Evolutionary conservation across 2,797 vertebrate genomes (phyloP).

Genomic region (Molothrus aeneus): DNA sequence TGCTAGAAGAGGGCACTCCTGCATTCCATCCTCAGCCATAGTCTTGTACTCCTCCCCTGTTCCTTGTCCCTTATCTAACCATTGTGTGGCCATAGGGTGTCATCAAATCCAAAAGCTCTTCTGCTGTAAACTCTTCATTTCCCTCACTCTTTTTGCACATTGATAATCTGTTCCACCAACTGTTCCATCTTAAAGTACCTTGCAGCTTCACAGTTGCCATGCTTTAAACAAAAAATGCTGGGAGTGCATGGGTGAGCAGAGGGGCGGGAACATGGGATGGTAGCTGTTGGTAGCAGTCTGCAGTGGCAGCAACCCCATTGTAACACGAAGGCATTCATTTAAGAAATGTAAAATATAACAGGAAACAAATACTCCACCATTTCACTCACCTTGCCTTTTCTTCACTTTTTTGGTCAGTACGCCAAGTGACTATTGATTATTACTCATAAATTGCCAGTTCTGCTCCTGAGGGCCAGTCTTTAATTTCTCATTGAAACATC

Average conservation of each 20-base stretch:
- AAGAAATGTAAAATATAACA: neutral
- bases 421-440: neutral
- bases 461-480: neutral
- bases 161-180: neutral
- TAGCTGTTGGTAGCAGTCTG: neutral
- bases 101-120: neutral
- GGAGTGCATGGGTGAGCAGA: neutral
- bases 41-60: neutral
- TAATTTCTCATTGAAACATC: neutral
- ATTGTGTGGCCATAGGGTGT: neutral
- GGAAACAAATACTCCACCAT: neutral
- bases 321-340: fast-evolving
- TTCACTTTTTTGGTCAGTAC: neutral
- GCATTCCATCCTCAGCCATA: neutral
- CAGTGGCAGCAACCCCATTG: neutral
- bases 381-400: neutral
- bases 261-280: neutral
- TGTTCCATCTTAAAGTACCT: neutral
- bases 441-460: neutral
- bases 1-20: neutral
- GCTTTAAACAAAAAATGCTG: neutral
- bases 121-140: neutral
- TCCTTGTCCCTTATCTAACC: neutral
- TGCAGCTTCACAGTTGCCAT: neutral
- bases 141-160: neutral